These are phyloP conservation scores for Thinocorus orbignyianus DNA, from an alignment of 2,113 vertebrate genomes.

Conservation along the genomic window DNA sequence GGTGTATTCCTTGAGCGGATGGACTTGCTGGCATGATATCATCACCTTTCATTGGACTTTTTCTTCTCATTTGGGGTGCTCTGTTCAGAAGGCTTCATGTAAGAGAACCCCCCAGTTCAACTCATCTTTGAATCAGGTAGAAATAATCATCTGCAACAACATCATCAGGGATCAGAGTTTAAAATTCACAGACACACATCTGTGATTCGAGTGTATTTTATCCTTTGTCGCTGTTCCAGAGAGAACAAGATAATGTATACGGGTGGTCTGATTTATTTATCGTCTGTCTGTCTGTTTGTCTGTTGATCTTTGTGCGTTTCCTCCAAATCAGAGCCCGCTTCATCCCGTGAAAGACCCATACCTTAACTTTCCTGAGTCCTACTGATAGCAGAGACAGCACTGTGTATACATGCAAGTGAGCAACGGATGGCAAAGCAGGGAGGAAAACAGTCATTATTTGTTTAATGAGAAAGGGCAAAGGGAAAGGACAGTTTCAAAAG, in stretches of 20 bases:
- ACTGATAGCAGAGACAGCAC: not conserved
- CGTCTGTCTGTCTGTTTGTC: not conserved
- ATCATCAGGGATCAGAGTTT: not conserved
- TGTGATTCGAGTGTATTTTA: not conserved
- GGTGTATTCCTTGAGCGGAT: not conserved
- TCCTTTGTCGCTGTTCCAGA: not conserved
- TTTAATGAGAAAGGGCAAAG: not conserved
- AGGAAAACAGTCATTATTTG: not conserved
- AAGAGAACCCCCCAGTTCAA: not conserved
- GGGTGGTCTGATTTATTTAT: not conserved
- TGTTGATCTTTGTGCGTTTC: not conserved
- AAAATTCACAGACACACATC: not conserved
- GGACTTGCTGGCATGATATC: rapidly evolving
- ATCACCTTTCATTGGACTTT: rapidly evolving
- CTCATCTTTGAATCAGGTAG: not conserved
- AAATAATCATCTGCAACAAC: not conserved
- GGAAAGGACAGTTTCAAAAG: not conserved
- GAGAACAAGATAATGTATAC: not conserved
- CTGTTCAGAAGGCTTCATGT: not conserved
- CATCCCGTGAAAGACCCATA: not conserved
- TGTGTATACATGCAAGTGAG: not conserved
- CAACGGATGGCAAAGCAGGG: not conserved
- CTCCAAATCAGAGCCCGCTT: not conserved
- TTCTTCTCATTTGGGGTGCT: not conserved
- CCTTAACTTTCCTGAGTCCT: not conserved